Percentiles rank a stretch among this genome's conserved stretches.
Evolutionary conservation across 2,888 invertebrate genomes (phyloP).

Genomic region (Vannuccia rotundouncinata): DNA sequence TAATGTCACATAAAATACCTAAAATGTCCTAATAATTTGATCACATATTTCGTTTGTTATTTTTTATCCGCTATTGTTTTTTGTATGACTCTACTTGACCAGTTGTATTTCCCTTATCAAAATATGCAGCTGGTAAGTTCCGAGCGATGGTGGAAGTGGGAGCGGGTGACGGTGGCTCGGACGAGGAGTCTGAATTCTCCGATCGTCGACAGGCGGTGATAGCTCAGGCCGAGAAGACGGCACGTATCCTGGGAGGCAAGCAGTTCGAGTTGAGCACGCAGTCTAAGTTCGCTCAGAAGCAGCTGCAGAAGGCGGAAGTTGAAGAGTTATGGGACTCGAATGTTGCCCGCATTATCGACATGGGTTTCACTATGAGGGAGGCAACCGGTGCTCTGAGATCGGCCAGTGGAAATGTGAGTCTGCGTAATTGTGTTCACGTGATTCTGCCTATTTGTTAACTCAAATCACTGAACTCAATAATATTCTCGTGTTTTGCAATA

Average conservation of each 20-base stretch:
- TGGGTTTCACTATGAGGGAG: neutral
- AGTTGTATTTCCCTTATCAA: too few species aligned
- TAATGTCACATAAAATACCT: too few species aligned
- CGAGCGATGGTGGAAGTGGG: neutral
- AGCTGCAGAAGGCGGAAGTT: neutral
- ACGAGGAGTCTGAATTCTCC: neutral
- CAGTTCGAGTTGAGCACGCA: neutral
- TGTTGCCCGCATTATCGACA: neutral
- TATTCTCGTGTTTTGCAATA: too few species aligned
- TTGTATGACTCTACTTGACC: too few species aligned
- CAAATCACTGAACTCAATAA: too few species aligned
- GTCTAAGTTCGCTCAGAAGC: constrained; percentile 2
- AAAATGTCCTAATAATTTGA: too few species aligned
- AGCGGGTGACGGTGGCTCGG: neutral
- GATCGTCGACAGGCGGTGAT: constrained; percentile 9
- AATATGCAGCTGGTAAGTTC: constrained; percentile 7
- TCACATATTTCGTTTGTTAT: too few species aligned
- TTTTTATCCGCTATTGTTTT: too few species aligned
- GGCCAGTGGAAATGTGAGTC: neutral
- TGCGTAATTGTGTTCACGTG: too few species aligned
- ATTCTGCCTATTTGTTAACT: too few species aligned
- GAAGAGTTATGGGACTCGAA: neutral
- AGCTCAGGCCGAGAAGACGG: neutral
- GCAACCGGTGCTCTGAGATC: neutral
- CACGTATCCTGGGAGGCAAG: neutral